phyloP scores from a whole-genome alignment of 2,888 invertebrate species.

The Campoplex capitator region DNA sequence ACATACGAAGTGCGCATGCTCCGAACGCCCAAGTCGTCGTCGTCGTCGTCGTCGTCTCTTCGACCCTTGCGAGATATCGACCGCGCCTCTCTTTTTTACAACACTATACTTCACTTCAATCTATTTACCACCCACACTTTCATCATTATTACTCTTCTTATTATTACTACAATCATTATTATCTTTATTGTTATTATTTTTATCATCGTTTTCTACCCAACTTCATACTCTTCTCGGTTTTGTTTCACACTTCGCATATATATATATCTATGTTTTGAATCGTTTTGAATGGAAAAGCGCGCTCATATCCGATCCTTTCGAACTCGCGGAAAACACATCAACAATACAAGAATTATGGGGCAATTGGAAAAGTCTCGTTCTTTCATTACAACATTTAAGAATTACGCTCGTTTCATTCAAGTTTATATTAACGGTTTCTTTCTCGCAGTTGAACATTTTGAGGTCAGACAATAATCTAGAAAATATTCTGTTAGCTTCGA shows the following conservation, averaged over 20 bases:
- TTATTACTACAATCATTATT: conserved; percentile 34
- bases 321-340: conserved; percentile 42
- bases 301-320: conserved; percentile 47
- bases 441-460: not conserved
- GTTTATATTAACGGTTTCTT: not conserved
- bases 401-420: not conserved
- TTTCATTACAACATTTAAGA: not conserved
- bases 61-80: conserved; percentile 70
- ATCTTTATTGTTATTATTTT: conserved; percentile 31
- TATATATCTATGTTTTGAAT: not conserved
- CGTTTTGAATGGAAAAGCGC: conserved; percentile 23
- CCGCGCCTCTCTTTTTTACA: conserved; percentile 50
- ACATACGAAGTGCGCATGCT: conserved; percentile 53
- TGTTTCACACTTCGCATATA: not conserved
- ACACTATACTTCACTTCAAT: conserved; percentile 15
- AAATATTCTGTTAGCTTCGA: not conserved
- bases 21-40: conserved; percentile 23
- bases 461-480: not conserved
- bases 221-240: not conserved
- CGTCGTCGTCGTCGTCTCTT: conserved; percentile 3
- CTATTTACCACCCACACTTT: conserved; percentile 29
- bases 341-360: not conserved
- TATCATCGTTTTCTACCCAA: conserved; percentile 3
- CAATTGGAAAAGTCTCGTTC: conserved; percentile 9
- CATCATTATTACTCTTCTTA: conserved; percentile 21